Evolutionary conservation across 2,113 vertebrate species (phyloP), one percentile per base, ranked within the genome.

Genomic region (Eleginops maclovinus): DNA sequence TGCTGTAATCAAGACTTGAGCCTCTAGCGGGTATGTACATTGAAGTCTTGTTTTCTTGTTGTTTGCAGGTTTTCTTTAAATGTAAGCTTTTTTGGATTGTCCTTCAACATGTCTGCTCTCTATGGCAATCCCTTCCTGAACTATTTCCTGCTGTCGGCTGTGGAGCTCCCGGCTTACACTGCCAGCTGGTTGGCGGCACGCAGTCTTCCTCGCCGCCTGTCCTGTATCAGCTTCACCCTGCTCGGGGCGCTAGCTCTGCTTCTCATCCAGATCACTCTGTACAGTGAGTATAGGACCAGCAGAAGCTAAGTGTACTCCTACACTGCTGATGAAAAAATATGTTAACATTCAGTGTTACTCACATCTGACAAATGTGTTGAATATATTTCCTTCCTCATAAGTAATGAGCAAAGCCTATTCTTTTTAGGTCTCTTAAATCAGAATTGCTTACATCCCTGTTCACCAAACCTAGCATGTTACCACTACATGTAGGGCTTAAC

Each of bases 71-170:
- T 89, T 76, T 81, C 82, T 15, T 0, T 10, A 2, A 75, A 5
- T 11, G 0, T 87, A 1, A 54, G 77, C 43, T 88, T 81, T 53
- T 92, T 88, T 50, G 71, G 87, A 51, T 2, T 90, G 40, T 80
- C 80, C 4, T 92, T 91, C 64, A 88, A 84, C 60, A 59, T 56
- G 51, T 86, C 89, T 0, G 11, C 49, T 59, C 73, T 92, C 9
- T 6, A 19, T 21, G 86, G 89, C 0, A 87, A 72, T 71, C 87
- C 82, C 8, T 90, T 56, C 58, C 26, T 90, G 4, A 92, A 87
- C 74, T 77, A 90, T 62, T 41, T 87, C 56, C 73, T 88, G 60
- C 2, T 83, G 15, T 1, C 72, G 0, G 53, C 12, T 0, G 51
- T 91, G 9, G 82, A 92, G n/a, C 1, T 89, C 12, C 86, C 87